Conservation (phyloP, 1,140 invertebrate species). For the Oncopodura yosiiana region DNA sequence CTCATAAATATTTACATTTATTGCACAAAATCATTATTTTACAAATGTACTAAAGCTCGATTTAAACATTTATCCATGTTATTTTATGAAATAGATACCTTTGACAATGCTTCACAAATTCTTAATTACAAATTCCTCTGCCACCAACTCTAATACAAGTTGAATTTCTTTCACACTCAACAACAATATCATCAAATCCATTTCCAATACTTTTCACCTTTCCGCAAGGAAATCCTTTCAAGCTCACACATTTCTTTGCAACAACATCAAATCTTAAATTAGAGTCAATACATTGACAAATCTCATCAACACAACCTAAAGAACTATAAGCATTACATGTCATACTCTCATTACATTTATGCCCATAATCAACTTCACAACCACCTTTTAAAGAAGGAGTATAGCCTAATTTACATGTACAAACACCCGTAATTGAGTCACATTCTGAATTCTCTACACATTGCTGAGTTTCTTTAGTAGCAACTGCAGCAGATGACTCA, state of each 20-base stretch:
- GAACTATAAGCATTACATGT: conserved; percentile 16
- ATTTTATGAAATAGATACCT: too few relatives aligned
- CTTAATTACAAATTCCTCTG: too few relatives aligned
- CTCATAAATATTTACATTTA: too few relatives aligned
- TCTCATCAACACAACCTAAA: conserved; percentile 16
- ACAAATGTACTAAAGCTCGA: too few relatives aligned
- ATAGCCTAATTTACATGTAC: conserved; percentile 8
- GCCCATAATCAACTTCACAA: conserved; percentile 14
- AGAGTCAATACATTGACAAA: conserved; percentile 13
- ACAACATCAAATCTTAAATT: conserved; percentile 16
- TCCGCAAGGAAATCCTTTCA: conserved; percentile 13
- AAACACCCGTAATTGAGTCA: neutral
- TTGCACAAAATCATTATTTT: too few relatives aligned
- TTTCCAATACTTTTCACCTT: neutral
- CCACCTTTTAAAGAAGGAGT: neutral
- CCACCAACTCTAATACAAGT: conserved; percentile 9
- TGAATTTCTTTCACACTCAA: conserved; percentile 9
- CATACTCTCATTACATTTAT: conserved; percentile 5
- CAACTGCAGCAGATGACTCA: too few relatives aligned
- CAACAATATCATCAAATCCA: conserved; percentile 11
- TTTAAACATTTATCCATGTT: too few relatives aligned
- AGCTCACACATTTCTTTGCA: conserved; percentile 14
- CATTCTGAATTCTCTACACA: conserved; percentile 17
- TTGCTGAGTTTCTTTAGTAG: neutral
- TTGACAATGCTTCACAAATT: too few relatives aligned